Percentiles rank a stretch among this genome's conserved stretches.
Evolutionary conservation across 2,888 invertebrate species (phyloP).

Genomic region (Luperina nickerlii): DNA sequence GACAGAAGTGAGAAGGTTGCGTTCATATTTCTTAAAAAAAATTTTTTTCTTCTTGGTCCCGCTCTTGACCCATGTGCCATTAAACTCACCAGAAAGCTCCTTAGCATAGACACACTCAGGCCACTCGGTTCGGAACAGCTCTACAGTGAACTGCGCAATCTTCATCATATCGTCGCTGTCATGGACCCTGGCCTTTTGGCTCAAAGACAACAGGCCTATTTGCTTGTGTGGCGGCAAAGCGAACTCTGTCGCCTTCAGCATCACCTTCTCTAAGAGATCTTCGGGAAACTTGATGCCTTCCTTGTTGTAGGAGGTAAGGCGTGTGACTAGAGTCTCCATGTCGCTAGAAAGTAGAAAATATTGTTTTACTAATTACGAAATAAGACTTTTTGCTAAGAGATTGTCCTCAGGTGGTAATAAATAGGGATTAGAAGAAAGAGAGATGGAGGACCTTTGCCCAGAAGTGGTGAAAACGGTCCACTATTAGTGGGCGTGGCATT

Average conservation of each 20-base stretch:
- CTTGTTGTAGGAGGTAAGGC: constrained; percentile 78
- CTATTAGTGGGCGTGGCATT: too few relatives aligned
- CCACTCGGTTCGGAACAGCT: constrained; percentile 80
- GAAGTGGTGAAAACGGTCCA: too few relatives aligned
- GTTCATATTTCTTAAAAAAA: not conserved
- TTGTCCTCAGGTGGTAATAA: not conserved
- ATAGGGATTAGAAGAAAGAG: not conserved
- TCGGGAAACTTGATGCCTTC: constrained; percentile 79
- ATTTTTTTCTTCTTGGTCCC: too few relatives aligned
- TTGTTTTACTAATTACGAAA: not conserved
- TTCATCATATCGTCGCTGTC: constrained; percentile 72
- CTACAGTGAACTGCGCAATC: constrained; percentile 75
- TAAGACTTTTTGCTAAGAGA: not conserved
- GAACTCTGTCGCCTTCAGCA: constrained; percentile 67
- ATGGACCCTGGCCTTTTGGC: constrained; percentile 67
- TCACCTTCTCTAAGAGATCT: constrained; percentile 72
- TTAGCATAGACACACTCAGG: constrained; percentile 67
- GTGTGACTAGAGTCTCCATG: constrained; percentile 73
- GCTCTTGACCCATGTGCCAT: too few relatives aligned
- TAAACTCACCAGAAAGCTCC: constrained; percentile 74
- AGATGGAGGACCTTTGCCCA: too few relatives aligned
- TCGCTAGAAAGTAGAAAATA: constrained; percentile 69
- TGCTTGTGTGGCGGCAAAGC: constrained; percentile 79
- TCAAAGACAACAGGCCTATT: constrained; percentile 76
- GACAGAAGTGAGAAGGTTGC: not conserved